These are phyloP conservation scores for Acanthosepion lycidas DNA, from an alignment of 2,888 invertebrate species.

Conservation along the genomic window DNA sequence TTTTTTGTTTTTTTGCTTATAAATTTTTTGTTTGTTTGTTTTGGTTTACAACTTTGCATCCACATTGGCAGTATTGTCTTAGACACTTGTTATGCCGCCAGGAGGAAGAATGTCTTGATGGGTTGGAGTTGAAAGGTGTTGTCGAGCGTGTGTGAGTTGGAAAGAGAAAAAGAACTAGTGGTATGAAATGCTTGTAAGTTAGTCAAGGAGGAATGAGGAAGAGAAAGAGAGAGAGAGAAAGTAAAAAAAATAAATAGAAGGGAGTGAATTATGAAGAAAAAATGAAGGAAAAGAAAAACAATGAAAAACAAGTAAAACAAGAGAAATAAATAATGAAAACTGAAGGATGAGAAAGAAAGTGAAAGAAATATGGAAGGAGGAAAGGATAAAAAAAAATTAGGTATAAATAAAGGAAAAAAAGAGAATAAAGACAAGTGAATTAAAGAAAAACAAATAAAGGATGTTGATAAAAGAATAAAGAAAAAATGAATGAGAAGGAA, in stretches of 20 bases:
- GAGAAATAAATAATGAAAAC: no score
- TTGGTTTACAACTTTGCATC: not conserved
- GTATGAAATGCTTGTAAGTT: no score
- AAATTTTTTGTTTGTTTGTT: not conserved
- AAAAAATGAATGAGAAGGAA: not conserved
- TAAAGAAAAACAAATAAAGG: not conserved
- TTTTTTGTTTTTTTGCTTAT: not conserved
- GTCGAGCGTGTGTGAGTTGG: not conserved
- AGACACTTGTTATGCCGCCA: not conserved
- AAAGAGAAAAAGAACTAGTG: not conserved
- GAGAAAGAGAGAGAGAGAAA: not conserved
- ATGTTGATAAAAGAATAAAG: not conserved
- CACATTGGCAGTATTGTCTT: slow-evolving; percentile 4
- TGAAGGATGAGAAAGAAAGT: no score
- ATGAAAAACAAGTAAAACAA: no score
- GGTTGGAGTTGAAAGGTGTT: not conserved
- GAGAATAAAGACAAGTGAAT: not conserved
- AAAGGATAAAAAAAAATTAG: no score
- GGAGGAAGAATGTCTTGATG: not conserved
- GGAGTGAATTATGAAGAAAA: no score
- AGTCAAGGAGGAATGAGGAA: not conserved
- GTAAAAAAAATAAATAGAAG: not conserved
- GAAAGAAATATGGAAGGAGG: no score
- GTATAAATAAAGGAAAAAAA: not conserved
- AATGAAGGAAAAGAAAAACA: no score